Base-by-base conservation (phyloP, 2,888 invertebrate genomes). In the Podabrus alpinus region DNA sequence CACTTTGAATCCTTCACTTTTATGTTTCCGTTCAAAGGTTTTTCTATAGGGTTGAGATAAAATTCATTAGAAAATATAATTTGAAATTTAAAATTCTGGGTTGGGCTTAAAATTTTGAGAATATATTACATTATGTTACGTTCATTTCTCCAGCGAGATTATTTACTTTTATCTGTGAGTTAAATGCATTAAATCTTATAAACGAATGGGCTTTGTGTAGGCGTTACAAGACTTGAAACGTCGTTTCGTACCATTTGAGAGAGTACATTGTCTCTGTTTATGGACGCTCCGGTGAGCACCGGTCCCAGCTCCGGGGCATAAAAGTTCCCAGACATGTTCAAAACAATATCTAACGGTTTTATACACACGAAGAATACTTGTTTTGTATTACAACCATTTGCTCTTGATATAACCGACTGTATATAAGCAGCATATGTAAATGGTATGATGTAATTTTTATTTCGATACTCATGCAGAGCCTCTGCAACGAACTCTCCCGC, bases 341-440 rank as follows among this genome's bases (percentile, higher is more conserved):
- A 72, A 66, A 72, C 71, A 19, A 61, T 24, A 64, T 17, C 67
- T 72, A 72, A 72, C 71, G 71, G 71, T 67, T 67, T 71, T 71
- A 60, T 66, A 66, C 67, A 61, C 67, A 64, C 21, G 19, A 13
- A 21, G 17, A 21, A 17, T 19, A 21, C 62, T 64, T n/a, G 10
- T 64, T 64, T 64, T 64, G 17, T 64, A 64, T 64, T 64, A 64
- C 11, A n/a, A 64, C 62, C 62, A 64, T 21, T 64, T 64, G 62
- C 16, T 64, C 62, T 64, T 64, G 15, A 64, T 64, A 64, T 64
- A n/a, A 11, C 16, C 10, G 60, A 16, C n/a, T n/a, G 11, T 11
- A 16, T 16, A 60, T 60, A 60, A 59, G n/a, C 17, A 21, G 10
- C 62, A 64, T 21, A 64, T 64, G 62, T 61, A 61, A 17, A 64